phyloP scores from a whole-genome alignment of 2,888 invertebrate species.

The Lydus trimaculatus region DNA sequence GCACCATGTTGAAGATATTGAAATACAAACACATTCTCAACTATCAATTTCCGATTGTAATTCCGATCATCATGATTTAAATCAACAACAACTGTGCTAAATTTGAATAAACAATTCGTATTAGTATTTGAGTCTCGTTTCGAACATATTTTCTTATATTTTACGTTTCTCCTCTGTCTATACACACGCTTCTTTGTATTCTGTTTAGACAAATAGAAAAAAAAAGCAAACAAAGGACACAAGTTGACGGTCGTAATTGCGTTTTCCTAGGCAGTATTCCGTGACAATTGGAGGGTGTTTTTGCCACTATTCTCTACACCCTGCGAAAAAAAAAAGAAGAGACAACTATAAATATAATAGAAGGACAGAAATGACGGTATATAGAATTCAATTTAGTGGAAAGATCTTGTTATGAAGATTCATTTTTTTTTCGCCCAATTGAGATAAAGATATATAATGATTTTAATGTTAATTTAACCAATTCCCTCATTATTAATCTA shows the following conservation, averaged over 20 bases:
- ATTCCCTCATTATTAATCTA: neutral
- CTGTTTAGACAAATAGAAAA: neutral
- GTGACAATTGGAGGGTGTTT: neutral
- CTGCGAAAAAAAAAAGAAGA: neutral
- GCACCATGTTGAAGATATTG: neutral
- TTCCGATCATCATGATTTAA: neutral
- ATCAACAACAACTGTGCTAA: slow-evolving; percentile 1
- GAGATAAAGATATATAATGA: neutral
- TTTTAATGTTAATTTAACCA: neutral
- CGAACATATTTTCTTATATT: neutral
- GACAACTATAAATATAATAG: neutral
- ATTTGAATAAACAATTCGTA: neutral
- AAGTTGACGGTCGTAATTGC: neutral
- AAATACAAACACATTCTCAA: neutral
- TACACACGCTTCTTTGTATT: neutral
- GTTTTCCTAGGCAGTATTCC: neutral
- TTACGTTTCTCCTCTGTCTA: neutral
- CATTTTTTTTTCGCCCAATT: no score
- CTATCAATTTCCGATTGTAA: neutral
- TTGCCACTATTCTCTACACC: neutral
- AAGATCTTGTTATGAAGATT: neutral
- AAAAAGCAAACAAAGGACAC: neutral
- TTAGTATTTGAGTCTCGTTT: neutral
- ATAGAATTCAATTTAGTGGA: neutral
- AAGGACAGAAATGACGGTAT: neutral